Evolutionary conservation across 1,140 invertebrate genomes (phyloP).

Genomic region (Pentalonia nigronervosa): DNA sequence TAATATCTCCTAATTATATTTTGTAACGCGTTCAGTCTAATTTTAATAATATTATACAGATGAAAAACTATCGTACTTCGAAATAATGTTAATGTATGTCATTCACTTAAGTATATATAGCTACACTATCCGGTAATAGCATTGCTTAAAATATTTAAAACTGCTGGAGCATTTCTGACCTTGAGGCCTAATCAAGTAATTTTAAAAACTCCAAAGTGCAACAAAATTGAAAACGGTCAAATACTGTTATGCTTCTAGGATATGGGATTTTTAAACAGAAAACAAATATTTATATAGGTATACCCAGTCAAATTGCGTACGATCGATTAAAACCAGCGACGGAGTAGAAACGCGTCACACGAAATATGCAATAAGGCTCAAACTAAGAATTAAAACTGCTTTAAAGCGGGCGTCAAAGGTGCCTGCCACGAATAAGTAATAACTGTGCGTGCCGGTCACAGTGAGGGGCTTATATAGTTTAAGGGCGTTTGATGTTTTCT

Average conservation of each 20-base stretch:
- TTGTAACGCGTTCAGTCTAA: background rate
- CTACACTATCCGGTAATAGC: background rate
- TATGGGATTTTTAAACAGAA: background rate
- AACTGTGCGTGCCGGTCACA: conserved; percentile 27
- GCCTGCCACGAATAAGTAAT: background rate
- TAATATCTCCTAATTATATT: no score
- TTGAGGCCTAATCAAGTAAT: background rate
- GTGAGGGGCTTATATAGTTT: conserved; percentile 33
- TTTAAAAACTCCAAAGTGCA: background rate
- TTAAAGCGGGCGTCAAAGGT: conserved; percentile 13
- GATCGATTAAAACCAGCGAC: background rate
- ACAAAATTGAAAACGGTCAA: background rate
- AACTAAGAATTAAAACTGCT: conserved; percentile 29
- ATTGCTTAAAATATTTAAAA: background rate
- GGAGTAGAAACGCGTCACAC: background rate
- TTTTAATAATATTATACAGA: background rate
- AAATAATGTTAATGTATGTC: background rate
- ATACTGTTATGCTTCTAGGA: background rate
- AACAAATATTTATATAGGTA: background rate
- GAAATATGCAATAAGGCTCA: background rate
- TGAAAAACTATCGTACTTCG: background rate
- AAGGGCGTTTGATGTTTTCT: conserved; percentile 51
- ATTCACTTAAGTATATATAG: background rate
- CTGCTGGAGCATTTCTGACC: background rate
- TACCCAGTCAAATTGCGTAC: background rate